Evolutionary conservation across 2,888 invertebrate genomes (phyloP).

Genomic region (Anoncus sp.): DNA sequence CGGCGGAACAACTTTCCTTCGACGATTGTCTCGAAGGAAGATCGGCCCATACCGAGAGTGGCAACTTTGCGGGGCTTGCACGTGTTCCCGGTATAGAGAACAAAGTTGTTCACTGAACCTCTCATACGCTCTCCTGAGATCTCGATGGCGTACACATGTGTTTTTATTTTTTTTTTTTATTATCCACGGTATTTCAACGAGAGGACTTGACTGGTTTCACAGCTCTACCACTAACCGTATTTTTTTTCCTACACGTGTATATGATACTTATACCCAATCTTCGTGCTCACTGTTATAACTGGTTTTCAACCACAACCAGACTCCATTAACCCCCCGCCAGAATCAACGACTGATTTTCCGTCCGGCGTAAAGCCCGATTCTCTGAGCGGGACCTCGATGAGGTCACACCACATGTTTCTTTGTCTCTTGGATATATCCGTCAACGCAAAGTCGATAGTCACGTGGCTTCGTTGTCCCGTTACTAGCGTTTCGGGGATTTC

Average conservation of each 20-base stretch:
- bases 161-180: conserved; percentile 36
- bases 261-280: background rate
- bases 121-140: conserved; percentile 20
- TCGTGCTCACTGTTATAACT: background rate
- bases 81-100: conserved; percentile 12
- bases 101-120: conserved; percentile 27
- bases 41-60: conserved; percentile 39
- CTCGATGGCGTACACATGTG: conserved; percentile 41
- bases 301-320: conserved; percentile 2
- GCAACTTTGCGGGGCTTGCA: conserved; percentile 45
- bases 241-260: background rate
- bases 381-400: conserved; percentile 22
- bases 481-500: conserved; percentile 30
- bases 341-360: conserved; percentile 18
- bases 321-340: conserved; percentile 13
- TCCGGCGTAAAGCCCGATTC: conserved; percentile 10
- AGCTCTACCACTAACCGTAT: background rate
- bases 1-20: conserved; percentile 52
- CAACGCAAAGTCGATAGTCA: conserved; percentile 35
- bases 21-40: conserved; percentile 43
- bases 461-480: conserved; percentile 16
- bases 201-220: conserved; percentile 12
- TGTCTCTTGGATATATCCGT: conserved; percentile 14
- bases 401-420: conserved; percentile 34
- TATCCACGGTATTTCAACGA: conserved; percentile 27